Conservation (phyloP, 2,888 invertebrate species). For the Trichogramma evanescens region DNA sequence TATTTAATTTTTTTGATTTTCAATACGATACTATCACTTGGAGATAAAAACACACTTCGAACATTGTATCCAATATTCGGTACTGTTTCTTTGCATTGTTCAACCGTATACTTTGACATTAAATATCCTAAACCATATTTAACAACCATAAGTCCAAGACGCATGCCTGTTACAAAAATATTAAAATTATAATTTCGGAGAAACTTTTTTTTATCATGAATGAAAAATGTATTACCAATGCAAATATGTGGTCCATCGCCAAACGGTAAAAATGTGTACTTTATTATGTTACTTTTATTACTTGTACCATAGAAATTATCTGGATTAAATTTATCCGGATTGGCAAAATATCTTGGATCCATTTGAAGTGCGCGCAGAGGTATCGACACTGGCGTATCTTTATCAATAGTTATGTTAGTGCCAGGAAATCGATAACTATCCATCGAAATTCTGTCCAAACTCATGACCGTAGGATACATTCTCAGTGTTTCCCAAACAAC, state of each 20-base stretch:
- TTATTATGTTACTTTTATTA: slow-evolving; percentile 32
- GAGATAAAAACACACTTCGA: not conserved
- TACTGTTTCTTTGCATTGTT: not conserved
- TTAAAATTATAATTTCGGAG: not conserved
- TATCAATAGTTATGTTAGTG: slow-evolving; percentile 33
- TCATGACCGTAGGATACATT: slow-evolving; percentile 40
- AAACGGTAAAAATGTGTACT: slow-evolving; percentile 38
- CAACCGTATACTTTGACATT: not conserved
- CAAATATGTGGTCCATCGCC: slow-evolving; percentile 41
- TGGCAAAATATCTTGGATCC: slow-evolving; percentile 41
- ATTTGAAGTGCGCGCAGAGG: slow-evolving; percentile 42
- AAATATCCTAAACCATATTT: too few species aligned
- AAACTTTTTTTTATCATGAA: not conserved
- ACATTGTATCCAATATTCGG: too few species aligned
- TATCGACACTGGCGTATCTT: slow-evolving; percentile 40
- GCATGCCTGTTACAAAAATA: not conserved
- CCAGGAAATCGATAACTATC: slow-evolving; percentile 35
- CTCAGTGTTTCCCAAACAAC: slow-evolving; percentile 43
- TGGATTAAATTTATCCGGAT: slow-evolving; percentile 46
- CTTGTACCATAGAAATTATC: slow-evolving; percentile 41
- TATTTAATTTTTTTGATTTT: not conserved
- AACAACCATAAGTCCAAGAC: not conserved
- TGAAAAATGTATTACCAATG: slow-evolving; percentile 32
- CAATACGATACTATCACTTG: not conserved
- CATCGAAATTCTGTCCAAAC: slow-evolving; percentile 32